Evolutionary conservation across 1,140 invertebrate species (phyloP).

Genomic region (Dendroctonus valens): DNA sequence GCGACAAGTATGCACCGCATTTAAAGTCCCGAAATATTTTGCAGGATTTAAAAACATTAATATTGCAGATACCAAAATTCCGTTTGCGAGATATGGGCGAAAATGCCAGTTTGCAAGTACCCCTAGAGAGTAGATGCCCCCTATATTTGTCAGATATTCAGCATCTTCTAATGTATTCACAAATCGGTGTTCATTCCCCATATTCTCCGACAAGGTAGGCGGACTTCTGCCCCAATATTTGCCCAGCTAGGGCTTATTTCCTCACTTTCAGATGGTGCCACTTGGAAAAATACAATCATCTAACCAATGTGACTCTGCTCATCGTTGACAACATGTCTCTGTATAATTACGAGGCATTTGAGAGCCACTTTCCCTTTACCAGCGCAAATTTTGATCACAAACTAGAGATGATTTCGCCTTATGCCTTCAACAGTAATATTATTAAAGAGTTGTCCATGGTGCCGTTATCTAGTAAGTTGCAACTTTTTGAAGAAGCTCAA

Average conservation of each 20-base stretch:
- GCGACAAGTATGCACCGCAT: slow-evolving; percentile 38
- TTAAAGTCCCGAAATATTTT: neutral
- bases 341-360: slow-evolving; percentile 67
- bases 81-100: slow-evolving; percentile 61
- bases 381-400: slow-evolving; percentile 61
- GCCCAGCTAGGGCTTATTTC: neutral
- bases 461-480: slow-evolving; percentile 60
- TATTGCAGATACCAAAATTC: slow-evolving; percentile 54
- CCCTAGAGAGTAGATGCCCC: slow-evolving; percentile 63
- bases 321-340: slow-evolving; percentile 76
- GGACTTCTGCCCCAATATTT: neutral
- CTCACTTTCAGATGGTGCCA: slow-evolving; percentile 68
- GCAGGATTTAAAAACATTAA: neutral
- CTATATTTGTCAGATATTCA: slow-evolving; percentile 80
- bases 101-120: slow-evolving; percentile 57
- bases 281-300: slow-evolving; percentile 68
- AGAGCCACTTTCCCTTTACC: slow-evolving; percentile 61
- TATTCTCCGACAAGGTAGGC: slow-evolving; percentile 56
- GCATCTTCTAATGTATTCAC: slow-evolving; percentile 74
- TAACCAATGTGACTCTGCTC: slow-evolving; percentile 70
- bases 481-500: too few species aligned
- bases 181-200: slow-evolving; percentile 69
- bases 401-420: slow-evolving; percentile 73
- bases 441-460: slow-evolving; percentile 75
- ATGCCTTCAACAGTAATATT: slow-evolving; percentile 66